Conservation (phyloP, 1,140 invertebrate species). For the Popillia japonica region DNA sequence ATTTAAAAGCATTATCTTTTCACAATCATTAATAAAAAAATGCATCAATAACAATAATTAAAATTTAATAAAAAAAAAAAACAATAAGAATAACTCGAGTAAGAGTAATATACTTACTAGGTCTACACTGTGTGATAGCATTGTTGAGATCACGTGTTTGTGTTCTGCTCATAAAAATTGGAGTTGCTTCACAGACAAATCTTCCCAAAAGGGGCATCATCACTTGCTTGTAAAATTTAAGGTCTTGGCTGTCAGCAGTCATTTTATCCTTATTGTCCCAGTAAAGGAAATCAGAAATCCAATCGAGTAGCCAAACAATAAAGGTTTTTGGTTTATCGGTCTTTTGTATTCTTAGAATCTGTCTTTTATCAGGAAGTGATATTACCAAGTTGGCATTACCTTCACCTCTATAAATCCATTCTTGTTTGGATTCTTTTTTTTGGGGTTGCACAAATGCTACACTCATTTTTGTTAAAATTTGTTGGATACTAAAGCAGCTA, state of each 20-base stretch:
- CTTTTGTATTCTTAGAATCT: conserved; percentile 55
- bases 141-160: conserved; percentile 37
- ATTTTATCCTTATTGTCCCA: conserved; percentile 48
- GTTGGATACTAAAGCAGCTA: conserved; percentile 21
- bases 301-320: conserved; percentile 50
- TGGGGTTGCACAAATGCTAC: conserved; percentile 20
- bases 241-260: conserved; percentile 50
- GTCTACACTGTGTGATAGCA: conserved; percentile 33
- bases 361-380: conserved; percentile 48
- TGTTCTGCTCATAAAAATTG: conserved; percentile 16
- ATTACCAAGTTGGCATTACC: conserved; percentile 56
- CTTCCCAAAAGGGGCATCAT: conserved; percentile 52
- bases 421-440: conserved; percentile 37
- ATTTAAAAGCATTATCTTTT: background rate
- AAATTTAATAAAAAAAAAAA: too few species aligned
- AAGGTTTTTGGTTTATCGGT: conserved; percentile 50
- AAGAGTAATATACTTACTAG: conserved; percentile 24
- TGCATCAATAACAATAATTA: too few species aligned
- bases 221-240: conserved; percentile 54
- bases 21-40: background rate
- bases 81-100: background rate
- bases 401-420: conserved; percentile 56
- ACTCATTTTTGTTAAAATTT: conserved; percentile 35
- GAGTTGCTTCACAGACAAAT: conserved; percentile 43
- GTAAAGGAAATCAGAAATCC: conserved; percentile 49